Evolutionary conservation across 2,888 invertebrate species (phyloP).

Genomic region (Chrysolina americana): DNA sequence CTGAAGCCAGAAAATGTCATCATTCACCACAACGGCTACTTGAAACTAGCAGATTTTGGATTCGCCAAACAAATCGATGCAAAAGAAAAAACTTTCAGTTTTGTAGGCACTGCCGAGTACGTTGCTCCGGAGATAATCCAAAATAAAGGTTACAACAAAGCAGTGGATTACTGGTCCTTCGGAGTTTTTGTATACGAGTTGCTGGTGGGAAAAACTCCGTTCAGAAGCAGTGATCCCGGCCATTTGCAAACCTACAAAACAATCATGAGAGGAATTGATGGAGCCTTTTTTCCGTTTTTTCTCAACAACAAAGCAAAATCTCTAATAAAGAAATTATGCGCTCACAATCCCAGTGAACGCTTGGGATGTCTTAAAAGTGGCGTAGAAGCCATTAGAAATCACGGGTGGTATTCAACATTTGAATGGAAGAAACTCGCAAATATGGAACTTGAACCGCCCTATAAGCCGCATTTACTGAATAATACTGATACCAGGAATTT

Average conservation of each 20-base stretch:
- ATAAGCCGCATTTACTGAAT: conserved; percentile 78
- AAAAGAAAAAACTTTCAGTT: conserved; percentile 90
- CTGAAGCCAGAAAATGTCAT: conserved; percentile 95
- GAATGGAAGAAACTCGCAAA: conserved; percentile 88
- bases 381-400: conserved; percentile 85
- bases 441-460: conserved; percentile 80
- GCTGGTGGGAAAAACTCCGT: conserved; percentile 89
- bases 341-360: conserved; percentile 69
- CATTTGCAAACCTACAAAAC: conserved; percentile 94
- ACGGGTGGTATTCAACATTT: conserved; percentile 92
- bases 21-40: conserved; percentile 85
- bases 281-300: conserved; percentile 81
- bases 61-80: conserved; percentile 86
- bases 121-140: conserved; percentile 91
- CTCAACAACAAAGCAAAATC: conserved; percentile 84
- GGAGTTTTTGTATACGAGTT: conserved; percentile 90
- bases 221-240: conserved; percentile 77
- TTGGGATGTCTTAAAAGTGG: conserved; percentile 90
- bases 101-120: conserved; percentile 94
- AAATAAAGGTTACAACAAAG: conserved; percentile 85
- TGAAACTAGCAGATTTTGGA: conserved; percentile 94
- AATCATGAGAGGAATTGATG: conserved; percentile 76
- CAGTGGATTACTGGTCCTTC: conserved; percentile 94
- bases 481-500: conserved; percentile 85
- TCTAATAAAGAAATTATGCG: conserved; percentile 87